Percentiles rank a stretch among this genome's conserved stretches.
Evolutionary conservation across 2,113 vertebrate species (phyloP).

Genomic region (Murina feae): DNA sequence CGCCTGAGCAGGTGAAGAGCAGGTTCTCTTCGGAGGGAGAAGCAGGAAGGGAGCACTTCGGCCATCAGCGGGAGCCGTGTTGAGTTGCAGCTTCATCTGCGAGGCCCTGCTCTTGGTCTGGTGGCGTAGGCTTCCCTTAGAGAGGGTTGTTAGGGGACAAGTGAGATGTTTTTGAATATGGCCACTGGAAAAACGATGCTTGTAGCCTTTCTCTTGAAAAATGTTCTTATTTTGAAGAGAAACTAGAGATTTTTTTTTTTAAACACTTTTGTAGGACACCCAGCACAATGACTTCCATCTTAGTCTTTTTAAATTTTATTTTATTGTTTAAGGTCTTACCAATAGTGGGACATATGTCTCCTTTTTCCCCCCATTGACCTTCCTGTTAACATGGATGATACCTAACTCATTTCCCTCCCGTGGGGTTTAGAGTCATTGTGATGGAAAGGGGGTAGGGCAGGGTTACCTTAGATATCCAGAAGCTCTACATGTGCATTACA

Average conservation of each 20-base stretch:
- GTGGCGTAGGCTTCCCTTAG: background rate
- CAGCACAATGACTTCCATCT: background rate
- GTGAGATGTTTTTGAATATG: background rate
- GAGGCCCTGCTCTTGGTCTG: background rate
- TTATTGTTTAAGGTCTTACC: no score
- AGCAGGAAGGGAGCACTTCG: background rate
- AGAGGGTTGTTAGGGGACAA: background rate
- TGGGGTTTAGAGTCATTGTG: background rate
- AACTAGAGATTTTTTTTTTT: background rate
- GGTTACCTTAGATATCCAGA: background rate
- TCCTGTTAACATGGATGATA: background rate
- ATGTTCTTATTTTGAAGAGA: background rate
- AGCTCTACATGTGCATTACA: background rate
- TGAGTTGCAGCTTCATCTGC: background rate
- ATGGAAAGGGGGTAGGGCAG: background rate
- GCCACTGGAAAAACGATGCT: background rate
- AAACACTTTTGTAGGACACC: background rate
- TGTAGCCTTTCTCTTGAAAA: background rate
- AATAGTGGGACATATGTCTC: no score
- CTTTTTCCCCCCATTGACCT: no score
- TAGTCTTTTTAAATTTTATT: no score
- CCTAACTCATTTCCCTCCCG: background rate
- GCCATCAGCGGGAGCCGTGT: background rate
- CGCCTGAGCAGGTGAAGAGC: background rate
- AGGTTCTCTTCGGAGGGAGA: background rate